Evolutionary conservation across 2,888 invertebrate species (phyloP).

Genomic region (Melipona bicolor): DNA sequence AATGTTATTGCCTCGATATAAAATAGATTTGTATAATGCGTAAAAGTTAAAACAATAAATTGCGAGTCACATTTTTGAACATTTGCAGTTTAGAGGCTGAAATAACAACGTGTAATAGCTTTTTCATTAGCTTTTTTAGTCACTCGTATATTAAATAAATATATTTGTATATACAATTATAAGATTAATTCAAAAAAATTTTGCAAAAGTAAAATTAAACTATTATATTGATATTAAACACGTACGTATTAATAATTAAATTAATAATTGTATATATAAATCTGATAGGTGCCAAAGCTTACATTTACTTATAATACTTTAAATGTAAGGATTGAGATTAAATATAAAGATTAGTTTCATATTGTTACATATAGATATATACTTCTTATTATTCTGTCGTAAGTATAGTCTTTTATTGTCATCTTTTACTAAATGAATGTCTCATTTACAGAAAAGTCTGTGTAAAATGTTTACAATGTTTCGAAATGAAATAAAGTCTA

Average conservation of each 20-base stretch:
- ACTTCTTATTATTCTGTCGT: not conserved
- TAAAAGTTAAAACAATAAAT: not conserved
- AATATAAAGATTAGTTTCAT: constrained; percentile 33
- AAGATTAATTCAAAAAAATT: not conserved
- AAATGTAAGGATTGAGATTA: constrained; percentile 5
- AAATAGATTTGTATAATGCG: constrained; percentile 3
- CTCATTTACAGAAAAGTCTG: not conserved
- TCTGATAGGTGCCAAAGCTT: constrained; percentile 34
- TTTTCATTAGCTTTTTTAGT: not conserved
- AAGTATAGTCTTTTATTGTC: constrained; percentile 20
- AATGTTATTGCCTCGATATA: constrained; percentile 26
- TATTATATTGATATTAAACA: not conserved
- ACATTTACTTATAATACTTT: constrained; percentile 13
- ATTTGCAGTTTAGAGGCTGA: constrained; percentile 16
- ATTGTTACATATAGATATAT: not conserved
- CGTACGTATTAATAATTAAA: not conserved
- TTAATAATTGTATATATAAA: constrained; percentile 23
- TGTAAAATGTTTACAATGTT: not conserved
- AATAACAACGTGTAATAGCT: constrained; percentile 10
- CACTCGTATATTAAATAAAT: constrained; percentile 11
- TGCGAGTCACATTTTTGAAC: not conserved
- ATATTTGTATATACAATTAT: constrained; percentile 31
- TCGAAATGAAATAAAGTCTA: constrained; percentile 7
- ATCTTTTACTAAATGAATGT: not conserved
- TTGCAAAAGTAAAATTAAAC: not conserved